These are phyloP conservation scores for Anguilla marmorata DNA, from an alignment of 2,797 vertebrate species.

Conservation along the genomic window DNA sequence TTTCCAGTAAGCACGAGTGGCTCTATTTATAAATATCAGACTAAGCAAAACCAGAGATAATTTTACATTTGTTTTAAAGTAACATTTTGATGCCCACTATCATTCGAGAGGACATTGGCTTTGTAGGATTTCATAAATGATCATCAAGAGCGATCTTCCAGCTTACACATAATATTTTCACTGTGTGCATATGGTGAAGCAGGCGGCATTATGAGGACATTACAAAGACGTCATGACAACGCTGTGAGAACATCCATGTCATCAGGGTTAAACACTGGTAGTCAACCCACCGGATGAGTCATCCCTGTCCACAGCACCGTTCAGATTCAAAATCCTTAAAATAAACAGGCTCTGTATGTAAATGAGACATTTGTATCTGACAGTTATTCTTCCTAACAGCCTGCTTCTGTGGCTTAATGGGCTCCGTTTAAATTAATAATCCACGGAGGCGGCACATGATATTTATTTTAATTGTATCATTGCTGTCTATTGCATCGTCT, in stretches of 20 bases:
- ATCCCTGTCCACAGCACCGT: neutral
- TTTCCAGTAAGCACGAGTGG: neutral
- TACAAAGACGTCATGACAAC: neutral
- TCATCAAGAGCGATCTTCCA: neutral
- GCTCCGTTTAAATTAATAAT: slow-evolving; percentile 11
- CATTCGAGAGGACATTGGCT: neutral
- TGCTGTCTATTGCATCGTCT: neutral
- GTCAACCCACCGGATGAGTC: neutral
- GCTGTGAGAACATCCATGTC: neutral
- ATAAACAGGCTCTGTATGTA: neutral
- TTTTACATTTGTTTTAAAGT: neutral
- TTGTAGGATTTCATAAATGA: neutral
- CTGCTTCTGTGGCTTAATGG: neutral
- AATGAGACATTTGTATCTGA: slow-evolving; percentile 21
- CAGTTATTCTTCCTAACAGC: neutral
- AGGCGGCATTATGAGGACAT: neutral
- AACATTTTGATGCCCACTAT: neutral
- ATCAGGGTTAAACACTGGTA: neutral
- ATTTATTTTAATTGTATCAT: slow-evolving; percentile 11
- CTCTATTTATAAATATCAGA: neutral
- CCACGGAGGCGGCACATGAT: neutral
- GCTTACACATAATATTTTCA: neutral
- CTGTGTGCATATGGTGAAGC: neutral
- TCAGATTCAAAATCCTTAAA: neutral
- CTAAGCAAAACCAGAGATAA: neutral